Evolutionary conservation across 2,113 vertebrate genomes (phyloP).

Genomic region (Megaleporinus macrocephalus): DNA sequence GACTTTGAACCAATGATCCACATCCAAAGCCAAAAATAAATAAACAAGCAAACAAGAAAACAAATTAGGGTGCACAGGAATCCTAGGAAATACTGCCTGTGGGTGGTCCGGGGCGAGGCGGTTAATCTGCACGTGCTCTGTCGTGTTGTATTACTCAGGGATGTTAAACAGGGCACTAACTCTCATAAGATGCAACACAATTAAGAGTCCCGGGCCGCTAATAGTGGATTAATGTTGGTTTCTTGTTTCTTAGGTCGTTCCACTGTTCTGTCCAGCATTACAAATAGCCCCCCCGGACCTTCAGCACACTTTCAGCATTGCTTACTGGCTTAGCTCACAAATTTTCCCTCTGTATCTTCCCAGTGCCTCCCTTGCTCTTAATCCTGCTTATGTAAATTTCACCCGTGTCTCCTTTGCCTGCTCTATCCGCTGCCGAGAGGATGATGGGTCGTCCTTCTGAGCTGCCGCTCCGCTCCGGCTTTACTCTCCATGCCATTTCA

Average conservation of each 20-base stretch:
- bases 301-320: neutral
- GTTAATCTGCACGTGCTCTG: neutral
- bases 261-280: conserved; percentile 8
- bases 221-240: conserved; percentile 42
- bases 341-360: neutral
- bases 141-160: conserved; percentile 5
- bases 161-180: conserved; percentile 15
- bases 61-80: too few relatives aligned
- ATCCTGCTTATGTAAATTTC: conserved; percentile 67
- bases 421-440: neutral
- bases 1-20: too few relatives aligned
- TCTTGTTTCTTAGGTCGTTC: conserved; percentile 68
- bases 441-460: neutral
- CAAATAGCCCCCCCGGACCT: neutral
- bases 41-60: neutral
- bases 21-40: too few relatives aligned
- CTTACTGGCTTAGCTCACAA: neutral
- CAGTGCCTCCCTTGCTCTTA: neutral
- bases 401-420: conserved; percentile 68
- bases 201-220: neutral
- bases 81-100: neutral
- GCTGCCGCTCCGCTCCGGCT: neutral
- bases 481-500: neutral
- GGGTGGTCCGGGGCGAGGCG: neutral
- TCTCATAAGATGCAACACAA: neutral